Evolutionary conservation across 1,140 invertebrate genomes (phyloP).

Genomic region (Archegozetes longisetosus): DNA sequence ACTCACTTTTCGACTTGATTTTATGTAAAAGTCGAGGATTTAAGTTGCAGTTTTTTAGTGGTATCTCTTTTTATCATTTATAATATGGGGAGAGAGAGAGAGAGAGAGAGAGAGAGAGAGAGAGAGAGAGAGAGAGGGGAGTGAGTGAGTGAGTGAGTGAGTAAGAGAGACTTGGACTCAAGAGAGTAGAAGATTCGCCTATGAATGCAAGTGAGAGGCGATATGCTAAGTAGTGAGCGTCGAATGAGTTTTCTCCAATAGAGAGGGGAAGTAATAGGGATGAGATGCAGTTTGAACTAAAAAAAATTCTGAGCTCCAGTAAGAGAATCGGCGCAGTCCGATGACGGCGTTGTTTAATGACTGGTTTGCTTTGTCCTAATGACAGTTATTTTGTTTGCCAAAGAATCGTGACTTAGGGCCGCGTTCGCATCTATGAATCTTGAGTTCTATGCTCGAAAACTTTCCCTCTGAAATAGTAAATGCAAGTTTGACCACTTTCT

Average conservation of each 20-base stretch:
- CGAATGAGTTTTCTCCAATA: too few species aligned
- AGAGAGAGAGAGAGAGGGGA: slow-evolving; percentile 4
- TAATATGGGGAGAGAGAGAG: slow-evolving; percentile 16
- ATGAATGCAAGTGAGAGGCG: slow-evolving; percentile 1
- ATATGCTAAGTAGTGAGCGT: background rate
- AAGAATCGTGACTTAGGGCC: slow-evolving; percentile 7
- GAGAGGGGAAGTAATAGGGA: background rate
- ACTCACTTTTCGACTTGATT: background rate
- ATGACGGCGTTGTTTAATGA: slow-evolving; percentile 9
- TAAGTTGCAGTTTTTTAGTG: background rate
- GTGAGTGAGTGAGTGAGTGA: background rate
- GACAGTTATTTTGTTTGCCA: slow-evolving; percentile 12
- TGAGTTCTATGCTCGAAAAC: background rate
- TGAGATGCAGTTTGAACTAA: background rate
- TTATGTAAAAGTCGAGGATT: background rate
- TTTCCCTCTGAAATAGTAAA: background rate
- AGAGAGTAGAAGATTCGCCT: slow-evolving; percentile 1
- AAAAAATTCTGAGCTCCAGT: background rate
- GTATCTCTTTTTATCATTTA: background rate
- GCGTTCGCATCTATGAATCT: background rate
- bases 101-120: slow-evolving; percentile 17
- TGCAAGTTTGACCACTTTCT: background rate
- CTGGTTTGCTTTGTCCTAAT: slow-evolving; percentile 4
- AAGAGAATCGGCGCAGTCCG: background rate
- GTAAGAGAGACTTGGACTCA: background rate